These are phyloP conservation scores for Lithophane semibrunnea DNA, from an alignment of 2,888 invertebrate species.

Conservation along the genomic window DNA sequence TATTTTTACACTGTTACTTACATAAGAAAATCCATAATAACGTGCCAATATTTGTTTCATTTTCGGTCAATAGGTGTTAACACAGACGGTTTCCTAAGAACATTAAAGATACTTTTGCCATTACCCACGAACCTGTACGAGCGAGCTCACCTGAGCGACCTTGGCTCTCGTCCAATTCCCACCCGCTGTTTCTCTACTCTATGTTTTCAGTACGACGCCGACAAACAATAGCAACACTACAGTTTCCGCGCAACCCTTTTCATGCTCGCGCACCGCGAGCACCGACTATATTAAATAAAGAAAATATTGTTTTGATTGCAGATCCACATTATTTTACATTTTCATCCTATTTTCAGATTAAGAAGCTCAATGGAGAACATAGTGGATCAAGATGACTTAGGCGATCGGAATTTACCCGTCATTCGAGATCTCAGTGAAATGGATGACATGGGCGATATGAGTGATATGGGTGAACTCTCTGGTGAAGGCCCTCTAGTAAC, in stretches of 20 bases:
- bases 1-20: slow-evolving; percentile 59
- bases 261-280: slow-evolving; percentile 43
- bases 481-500: slow-evolving; percentile 93
- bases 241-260: slow-evolving; percentile 75
- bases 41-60: slow-evolving; percentile 74
- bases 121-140: slow-evolving; percentile 77
- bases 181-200: slow-evolving; percentile 83
- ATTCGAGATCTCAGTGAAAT: slow-evolving; percentile 88
- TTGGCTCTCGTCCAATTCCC: slow-evolving; percentile 87
- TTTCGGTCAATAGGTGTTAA: slow-evolving; percentile 77
- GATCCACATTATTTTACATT: slow-evolving; percentile 22
- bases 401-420: slow-evolving; percentile 85
- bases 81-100: slow-evolving; percentile 71
- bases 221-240: slow-evolving; percentile 88
- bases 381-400: slow-evolving; percentile 91
- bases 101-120: slow-evolving; percentile 73
- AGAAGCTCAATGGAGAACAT: slow-evolving; percentile 95
- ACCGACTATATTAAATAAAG: slow-evolving; percentile 18
- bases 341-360: slow-evolving; percentile 85
- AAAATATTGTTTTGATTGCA: slow-evolving; percentile 22
- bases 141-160: slow-evolving; percentile 88
- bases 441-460: slow-evolving; percentile 87
- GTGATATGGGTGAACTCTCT: slow-evolving; percentile 86
- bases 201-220: slow-evolving; percentile 87
- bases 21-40: slow-evolving; percentile 66